Percentiles rank a stretch among this genome's conserved stretches.
Evolutionary conservation across 2,797 vertebrate genomes (phyloP).

Genomic region (Takifugu rubripes): DNA sequence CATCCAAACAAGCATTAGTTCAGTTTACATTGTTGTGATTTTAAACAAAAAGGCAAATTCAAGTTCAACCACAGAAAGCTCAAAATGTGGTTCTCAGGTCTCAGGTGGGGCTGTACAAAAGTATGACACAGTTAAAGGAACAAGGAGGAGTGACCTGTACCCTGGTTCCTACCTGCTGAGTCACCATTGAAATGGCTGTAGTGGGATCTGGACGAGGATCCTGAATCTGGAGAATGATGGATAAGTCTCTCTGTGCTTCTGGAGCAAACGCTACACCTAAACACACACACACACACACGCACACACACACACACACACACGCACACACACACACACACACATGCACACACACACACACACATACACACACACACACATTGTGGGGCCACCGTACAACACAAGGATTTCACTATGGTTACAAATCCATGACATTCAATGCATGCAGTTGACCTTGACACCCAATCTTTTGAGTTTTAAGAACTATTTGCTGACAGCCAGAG

Average conservation of each 20-base stretch:
- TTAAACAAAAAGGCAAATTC: not conserved
- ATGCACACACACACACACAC: not conserved
- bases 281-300: constrained; percentile 33
- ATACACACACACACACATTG: not conserved
- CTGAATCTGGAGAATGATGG: constrained; percentile 54
- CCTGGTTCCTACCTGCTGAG: constrained; percentile 54
- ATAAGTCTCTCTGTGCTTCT: constrained; percentile 77
- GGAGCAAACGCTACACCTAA: constrained; percentile 81
- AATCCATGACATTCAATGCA: constrained; percentile 17
- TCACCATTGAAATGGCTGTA: constrained; percentile 63
- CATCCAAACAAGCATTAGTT: not conserved
- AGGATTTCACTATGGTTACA: constrained; percentile 9
- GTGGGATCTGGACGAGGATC: constrained; percentile 67
- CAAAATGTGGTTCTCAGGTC: not conserved
- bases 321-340: constrained; percentile 64
- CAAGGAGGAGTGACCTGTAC: not conserved
- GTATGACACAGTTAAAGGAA: too few species aligned
- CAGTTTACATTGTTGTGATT: constrained; percentile 6
- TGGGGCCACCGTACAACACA: constrained; percentile 3
- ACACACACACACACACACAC: constrained; percentile 31
- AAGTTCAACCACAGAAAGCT: too few species aligned
- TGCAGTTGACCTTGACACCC: constrained; percentile 14
- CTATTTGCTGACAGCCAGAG: constrained; percentile 11
- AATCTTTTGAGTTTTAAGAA: constrained; percentile 16
- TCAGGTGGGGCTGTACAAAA: not conserved